phyloP scores from a whole-genome alignment of 2,797 vertebrate genomes.

The Melanotaenia parkinsoni region DNA sequence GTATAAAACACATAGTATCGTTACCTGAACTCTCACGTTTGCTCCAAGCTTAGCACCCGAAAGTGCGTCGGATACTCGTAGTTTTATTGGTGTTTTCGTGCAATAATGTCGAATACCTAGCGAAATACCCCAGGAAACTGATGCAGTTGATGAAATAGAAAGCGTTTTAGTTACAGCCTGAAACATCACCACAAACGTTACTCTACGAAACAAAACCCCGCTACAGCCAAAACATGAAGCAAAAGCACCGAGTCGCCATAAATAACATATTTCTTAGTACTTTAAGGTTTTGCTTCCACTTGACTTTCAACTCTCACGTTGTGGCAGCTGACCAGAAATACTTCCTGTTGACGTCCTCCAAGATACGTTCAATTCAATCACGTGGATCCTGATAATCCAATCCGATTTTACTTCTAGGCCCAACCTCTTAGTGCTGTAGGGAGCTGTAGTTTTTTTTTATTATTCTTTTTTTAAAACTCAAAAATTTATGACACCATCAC shows the following conservation, averaged over 20 bases:
- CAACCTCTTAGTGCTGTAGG: rapidly evolving
- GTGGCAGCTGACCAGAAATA: background rate
- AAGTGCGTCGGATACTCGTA: conserved; percentile 63
- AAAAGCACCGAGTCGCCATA: rapidly evolving
- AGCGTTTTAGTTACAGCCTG: conserved; percentile 38
- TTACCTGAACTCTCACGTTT: conserved; percentile 70
- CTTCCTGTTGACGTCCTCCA: conserved; percentile 68
- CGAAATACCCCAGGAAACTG: conserved; percentile 9
- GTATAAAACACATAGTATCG: rapidly evolving
- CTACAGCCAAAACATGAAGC: background rate
- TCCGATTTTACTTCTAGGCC: conserved; percentile 3
- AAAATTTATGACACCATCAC: background rate
- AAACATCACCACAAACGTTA: conserved; percentile 49
- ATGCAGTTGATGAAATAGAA: background rate
- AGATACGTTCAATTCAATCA: conserved; percentile 47
- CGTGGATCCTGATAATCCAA: conserved; percentile 46
- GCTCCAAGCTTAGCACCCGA: conserved; percentile 46
- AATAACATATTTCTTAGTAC: background rate
- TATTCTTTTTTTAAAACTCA: conserved; percentile 20
- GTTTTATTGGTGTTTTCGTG: conserved; percentile 41
- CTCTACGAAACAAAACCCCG: rapidly evolving
- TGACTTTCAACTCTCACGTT: conserved; percentile 76
- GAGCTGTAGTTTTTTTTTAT: conserved; percentile 48
- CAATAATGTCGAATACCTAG: conserved; percentile 51
- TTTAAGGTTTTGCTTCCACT: conserved; percentile 1